phyloP scores from a whole-genome alignment of 1,140 invertebrate species.

The Chymomyza costata region DNA sequence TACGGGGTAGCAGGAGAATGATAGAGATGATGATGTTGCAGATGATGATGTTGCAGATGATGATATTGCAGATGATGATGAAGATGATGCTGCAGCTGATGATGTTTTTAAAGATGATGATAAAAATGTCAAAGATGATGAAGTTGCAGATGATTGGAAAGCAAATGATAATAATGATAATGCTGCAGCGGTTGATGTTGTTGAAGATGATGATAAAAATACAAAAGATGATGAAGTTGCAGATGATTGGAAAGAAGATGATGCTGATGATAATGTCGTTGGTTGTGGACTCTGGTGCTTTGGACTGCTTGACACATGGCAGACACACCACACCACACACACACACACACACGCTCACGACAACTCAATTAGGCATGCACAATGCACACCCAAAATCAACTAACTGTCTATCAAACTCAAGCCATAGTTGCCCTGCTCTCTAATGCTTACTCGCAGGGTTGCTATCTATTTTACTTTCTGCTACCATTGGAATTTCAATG shows the following conservation, averaged over 20 bases:
- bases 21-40: not conserved
- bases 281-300: constrained; percentile 17
- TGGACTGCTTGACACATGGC: constrained; percentile 51
- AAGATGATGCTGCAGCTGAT: not conserved
- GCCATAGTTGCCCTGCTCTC: not conserved
- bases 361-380: constrained; percentile 70
- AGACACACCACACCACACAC: constrained; percentile 9
- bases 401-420: constrained; percentile 10
- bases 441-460: not conserved
- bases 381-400: constrained; percentile 64
- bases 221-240: not conserved
- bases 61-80: not conserved
- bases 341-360: constrained; percentile 9
- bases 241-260: not conserved
- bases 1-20: constrained; percentile 37
- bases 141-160: constrained; percentile 10
- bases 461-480: constrained; percentile 1
- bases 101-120: too few relatives aligned
- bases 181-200: not conserved
- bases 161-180: constrained; percentile 16
- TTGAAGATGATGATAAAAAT: too few relatives aligned
- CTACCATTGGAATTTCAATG: constrained; percentile 45
- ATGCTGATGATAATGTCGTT: constrained; percentile 4
- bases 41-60: constrained; percentile 2
- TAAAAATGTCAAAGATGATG: constrained; percentile 3